Evolutionary conservation across 1,140 invertebrate genomes (phyloP).

Genomic region (Bombus soroeensis): DNA sequence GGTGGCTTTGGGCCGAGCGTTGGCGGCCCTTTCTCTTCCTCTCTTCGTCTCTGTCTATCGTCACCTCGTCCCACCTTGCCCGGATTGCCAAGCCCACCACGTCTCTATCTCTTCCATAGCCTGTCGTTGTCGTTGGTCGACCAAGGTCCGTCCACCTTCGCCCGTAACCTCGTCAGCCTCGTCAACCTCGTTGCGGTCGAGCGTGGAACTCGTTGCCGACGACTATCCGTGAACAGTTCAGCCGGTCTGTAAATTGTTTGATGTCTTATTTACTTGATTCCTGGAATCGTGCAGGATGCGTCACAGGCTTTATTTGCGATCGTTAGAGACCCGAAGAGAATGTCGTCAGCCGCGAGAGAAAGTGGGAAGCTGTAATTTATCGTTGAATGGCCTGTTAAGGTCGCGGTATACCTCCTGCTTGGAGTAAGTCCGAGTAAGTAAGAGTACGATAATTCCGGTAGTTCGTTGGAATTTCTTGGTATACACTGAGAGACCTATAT

Average conservation of each 20-base stretch:
- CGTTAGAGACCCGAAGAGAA: slow-evolving; percentile 54
- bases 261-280: slow-evolving; percentile 78
- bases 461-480: not conserved
- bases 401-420: slow-evolving; percentile 16
- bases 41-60: slow-evolving; percentile 53
- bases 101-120: slow-evolving; percentile 11
- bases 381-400: not conserved
- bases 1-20: slow-evolving; percentile 68
- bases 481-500: no score
- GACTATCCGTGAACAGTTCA: slow-evolving; percentile 54
- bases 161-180: slow-evolving; percentile 68
- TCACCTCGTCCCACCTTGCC: slow-evolving; percentile 55
- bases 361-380: slow-evolving; percentile 55
- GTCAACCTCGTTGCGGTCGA: slow-evolving; percentile 63
- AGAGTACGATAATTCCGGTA: not conserved
- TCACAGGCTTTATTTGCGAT: slow-evolving; percentile 77
- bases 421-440: not conserved
- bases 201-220: slow-evolving; percentile 64
- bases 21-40: slow-evolving; percentile 40
- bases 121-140: not conserved
- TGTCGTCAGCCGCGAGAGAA: not conserved
- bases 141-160: slow-evolving; percentile 56
- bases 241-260: slow-evolving; percentile 75
- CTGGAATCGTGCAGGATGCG: slow-evolving; percentile 61
- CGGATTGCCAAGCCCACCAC: not conserved